Evolutionary conservation across 2,797 vertebrate species (phyloP), one percentile per base, ranked within the genome.

Genomic region (Denticeps clupeoides): DNA sequence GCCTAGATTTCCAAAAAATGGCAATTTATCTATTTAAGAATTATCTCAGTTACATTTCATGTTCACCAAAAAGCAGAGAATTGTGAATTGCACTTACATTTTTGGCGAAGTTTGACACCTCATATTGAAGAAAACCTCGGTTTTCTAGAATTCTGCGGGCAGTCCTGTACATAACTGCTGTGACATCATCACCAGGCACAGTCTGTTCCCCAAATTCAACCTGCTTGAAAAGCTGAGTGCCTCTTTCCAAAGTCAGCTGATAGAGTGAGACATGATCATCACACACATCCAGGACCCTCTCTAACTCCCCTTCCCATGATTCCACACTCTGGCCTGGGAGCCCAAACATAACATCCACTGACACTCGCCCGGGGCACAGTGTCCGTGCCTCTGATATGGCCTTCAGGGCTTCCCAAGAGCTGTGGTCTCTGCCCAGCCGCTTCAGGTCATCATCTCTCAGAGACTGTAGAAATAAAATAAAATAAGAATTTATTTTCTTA

Each of bases 81-180:
- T n/a, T n/a, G n/a, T n/a, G n/a, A n/a, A n/a, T n/a, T n/a, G n/a
- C n/a, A 72, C 87, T 81, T 65, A 96, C 92, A 25, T 79, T 77
- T 72, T 76, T 82, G 29, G 90, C 87, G 43, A 98, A 98, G 75
- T 90, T 97, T 2, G 94, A 97, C 60, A 98, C 89, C 59, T 98
- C 92, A 0, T 97, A 98, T 55, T 93, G 94, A n/a, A 63, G 65
- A 59, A 93, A 90, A 32, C 87, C 86, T 0, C 70, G 63, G 0
- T 76, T 68, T 5, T 47, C 65, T 4, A 97, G 79, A 18, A 43
- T n/a, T 2, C 13, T 12, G 4, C 81, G 64, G 7, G 89, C 87
- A 0, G 64, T 12, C 2, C 69, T 66, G 68, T 93, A 98, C 92
- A 97, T 93, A 4, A 82, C 77, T 0, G 90, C 85, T 1, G 75